A percentile compares a stretch with the other conserved stretches of the same genome.
Conservation (phyloP, 2,113 vertebrate genomes). For the Macrotis lagotis region DNA sequence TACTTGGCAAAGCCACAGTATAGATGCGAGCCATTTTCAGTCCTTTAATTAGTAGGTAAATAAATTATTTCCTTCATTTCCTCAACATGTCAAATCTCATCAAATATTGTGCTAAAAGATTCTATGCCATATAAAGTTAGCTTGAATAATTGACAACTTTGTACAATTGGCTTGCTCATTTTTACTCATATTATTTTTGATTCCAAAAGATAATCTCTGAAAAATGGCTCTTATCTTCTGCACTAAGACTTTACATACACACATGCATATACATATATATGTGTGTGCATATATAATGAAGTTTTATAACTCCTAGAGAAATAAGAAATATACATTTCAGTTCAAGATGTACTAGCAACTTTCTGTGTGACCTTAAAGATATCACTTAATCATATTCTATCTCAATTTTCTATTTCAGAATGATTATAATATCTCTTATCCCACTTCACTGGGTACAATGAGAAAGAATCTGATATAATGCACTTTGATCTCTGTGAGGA, state of each 20-base stretch:
- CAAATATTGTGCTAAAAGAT: not conserved
- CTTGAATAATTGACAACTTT: not conserved
- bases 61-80: not conserved
- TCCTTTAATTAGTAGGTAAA: not conserved
- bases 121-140: not conserved
- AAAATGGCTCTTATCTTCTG: not conserved
- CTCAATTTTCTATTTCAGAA: constrained; percentile 50
- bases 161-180: not conserved
- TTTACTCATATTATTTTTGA: not conserved
- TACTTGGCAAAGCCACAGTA: not conserved
- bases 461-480: constrained; percentile 64
- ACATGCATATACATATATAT: not conserved
- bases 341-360: constrained; percentile 12
- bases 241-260: not conserved
- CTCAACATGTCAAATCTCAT: not conserved
- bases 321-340: constrained; percentile 33
- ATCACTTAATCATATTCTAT: constrained; percentile 31
- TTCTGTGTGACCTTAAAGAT: constrained; percentile 56
- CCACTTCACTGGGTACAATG: constrained; percentile 53
- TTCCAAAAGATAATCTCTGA: not conserved
- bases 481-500: constrained; percentile 72
- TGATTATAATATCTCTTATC: constrained; percentile 62
- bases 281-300: not conserved
- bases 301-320: constrained; percentile 40
- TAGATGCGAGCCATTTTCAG: not conserved